Conservation (phyloP, 2,113 vertebrate species). For the Balaenoptera acutorostrata region DNA sequence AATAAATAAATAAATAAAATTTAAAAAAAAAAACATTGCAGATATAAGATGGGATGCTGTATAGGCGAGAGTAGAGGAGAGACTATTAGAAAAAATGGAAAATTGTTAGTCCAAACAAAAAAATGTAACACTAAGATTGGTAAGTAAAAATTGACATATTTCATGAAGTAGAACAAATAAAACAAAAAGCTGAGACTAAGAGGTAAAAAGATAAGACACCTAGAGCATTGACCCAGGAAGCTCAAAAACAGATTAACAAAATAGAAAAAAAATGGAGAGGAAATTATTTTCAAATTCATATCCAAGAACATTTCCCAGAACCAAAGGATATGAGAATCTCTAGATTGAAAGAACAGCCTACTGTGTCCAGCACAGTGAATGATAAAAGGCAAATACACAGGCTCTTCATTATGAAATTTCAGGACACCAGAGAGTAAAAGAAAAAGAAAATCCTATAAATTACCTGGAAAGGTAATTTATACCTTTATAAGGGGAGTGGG, state of each 20-base stretch:
- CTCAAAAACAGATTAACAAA: background rate
- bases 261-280: background rate
- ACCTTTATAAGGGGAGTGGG: background rate
- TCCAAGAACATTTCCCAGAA: background rate
- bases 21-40: background rate
- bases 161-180: background rate
- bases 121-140: background rate
- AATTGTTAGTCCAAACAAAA: background rate
- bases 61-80: background rate
- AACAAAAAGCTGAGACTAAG: background rate
- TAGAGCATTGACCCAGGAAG: background rate
- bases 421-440: background rate
- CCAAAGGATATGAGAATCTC: background rate
- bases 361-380: background rate
- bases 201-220: background rate
- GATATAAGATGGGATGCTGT: background rate
- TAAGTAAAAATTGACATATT: background rate
- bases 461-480: background rate
- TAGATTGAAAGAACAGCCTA: background rate
- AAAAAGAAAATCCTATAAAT: background rate
- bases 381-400: background rate
- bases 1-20: too few relatives aligned
- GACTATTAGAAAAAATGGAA: background rate
- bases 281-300: background rate
- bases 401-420: background rate